Evolutionary conservation across 2,797 vertebrate genomes (phyloP).

Genomic region (Naso thynnoides): DNA sequence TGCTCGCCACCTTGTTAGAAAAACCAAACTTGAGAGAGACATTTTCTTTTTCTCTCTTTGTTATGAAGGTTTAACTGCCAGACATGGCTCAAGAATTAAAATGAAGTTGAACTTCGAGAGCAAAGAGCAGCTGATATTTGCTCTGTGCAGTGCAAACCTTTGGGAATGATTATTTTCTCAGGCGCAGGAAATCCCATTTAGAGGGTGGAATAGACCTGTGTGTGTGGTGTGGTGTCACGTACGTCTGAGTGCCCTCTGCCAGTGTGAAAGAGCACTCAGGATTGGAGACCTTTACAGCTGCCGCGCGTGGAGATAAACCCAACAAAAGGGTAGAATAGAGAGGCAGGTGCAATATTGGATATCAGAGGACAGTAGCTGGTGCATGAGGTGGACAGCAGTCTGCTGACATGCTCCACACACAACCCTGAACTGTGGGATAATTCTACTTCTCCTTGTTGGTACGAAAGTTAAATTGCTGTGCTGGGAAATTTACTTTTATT

Average conservation of each 20-base stretch:
- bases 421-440: slow-evolving; percentile 8
- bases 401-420: slow-evolving; percentile 11
- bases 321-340: slow-evolving; percentile 20
- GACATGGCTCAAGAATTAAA: background rate
- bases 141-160: slow-evolving; percentile 3
- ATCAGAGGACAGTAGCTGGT: background rate
- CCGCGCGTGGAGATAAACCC: slow-evolving; percentile 40
- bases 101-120: background rate
- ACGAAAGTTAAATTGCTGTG: slow-evolving; percentile 20
- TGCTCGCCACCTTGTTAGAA: too few relatives aligned
- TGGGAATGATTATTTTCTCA: slow-evolving; percentile 3
- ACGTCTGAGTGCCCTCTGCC: slow-evolving; percentile 18
- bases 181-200: slow-evolving; percentile 19
- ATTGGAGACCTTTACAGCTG: slow-evolving; percentile 54
- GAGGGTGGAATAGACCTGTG: background rate
- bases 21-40: too few relatives aligned
- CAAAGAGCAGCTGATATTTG: slow-evolving; percentile 7
- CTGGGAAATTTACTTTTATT: slow-evolving; percentile 43
- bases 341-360: background rate
- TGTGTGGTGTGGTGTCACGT: slow-evolving; percentile 17
- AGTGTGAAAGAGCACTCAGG: slow-evolving; percentile 15
- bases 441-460: slow-evolving; percentile 1
- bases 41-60: background rate
- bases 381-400: background rate
- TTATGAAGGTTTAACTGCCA: background rate